Evolutionary conservation across 2,888 invertebrate species (phyloP).

Genomic region (Aradus depressus): DNA sequence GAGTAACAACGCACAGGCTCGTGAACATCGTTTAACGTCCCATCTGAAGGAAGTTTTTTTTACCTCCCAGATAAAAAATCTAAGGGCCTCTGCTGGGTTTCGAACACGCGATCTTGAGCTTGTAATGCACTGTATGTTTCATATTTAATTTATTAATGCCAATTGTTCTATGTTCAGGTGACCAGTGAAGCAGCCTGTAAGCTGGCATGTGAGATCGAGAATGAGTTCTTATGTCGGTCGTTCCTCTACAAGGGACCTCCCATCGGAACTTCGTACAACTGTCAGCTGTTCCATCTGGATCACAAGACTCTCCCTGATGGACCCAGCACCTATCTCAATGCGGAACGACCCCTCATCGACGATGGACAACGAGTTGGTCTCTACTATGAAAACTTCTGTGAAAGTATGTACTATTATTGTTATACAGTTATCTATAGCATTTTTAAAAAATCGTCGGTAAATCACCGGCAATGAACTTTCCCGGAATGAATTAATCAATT

Average conservation of each 20-base stretch:
- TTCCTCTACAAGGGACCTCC: constrained; percentile 60
- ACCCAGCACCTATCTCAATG: constrained; percentile 79
- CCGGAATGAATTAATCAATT: no score
- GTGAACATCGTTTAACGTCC: no score
- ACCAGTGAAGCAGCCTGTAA: constrained; percentile 81
- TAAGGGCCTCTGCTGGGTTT: no score
- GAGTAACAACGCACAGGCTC: no score
- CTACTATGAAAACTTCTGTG: constrained; percentile 83
- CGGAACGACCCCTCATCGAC: constrained; percentile 79
- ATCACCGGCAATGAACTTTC: no score
- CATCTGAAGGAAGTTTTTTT: no score
- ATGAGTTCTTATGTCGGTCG: constrained; percentile 82
- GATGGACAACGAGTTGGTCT: constrained; percentile 81
- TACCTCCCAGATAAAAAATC: no score
- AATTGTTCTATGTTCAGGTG: no score
- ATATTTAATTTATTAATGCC: no score
- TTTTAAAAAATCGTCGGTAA: no score
- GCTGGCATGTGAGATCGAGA: constrained; percentile 82
- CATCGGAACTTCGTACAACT: constrained; percentile 69
- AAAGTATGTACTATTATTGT: constrained; percentile 49
- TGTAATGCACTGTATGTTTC: no score
- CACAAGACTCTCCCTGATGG: constrained; percentile 87
- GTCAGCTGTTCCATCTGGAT: constrained; percentile 82
- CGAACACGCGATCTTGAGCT: no score
- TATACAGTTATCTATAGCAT: neutral